These are phyloP conservation scores for Atherinomorus stipes DNA, from an alignment of 2,113 vertebrate genomes.

Conservation along the genomic window DNA sequence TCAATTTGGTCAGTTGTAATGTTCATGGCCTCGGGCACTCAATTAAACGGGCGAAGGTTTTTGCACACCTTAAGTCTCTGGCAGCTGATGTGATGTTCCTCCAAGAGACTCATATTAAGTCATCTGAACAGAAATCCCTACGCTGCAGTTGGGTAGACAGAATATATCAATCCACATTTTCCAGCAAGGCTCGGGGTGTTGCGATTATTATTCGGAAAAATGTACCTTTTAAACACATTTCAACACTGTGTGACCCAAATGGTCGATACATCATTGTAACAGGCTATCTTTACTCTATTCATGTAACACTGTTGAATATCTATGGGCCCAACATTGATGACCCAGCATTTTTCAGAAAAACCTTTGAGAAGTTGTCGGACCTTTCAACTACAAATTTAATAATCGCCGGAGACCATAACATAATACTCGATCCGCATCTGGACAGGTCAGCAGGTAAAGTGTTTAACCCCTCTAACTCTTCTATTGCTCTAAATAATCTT, in stretches of 20 bases:
- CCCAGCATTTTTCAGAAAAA: background rate
- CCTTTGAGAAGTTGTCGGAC: background rate
- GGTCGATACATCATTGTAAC: too few relatives aligned
- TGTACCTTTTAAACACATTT: constrained; percentile 1
- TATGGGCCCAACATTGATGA: constrained; percentile 1
- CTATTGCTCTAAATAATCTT: background rate
- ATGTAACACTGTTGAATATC: background rate
- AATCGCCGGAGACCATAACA: background rate
- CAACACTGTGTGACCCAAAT: background rate
- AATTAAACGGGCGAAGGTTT: background rate
- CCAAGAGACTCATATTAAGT: constrained; percentile 7
- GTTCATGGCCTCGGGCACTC: background rate
- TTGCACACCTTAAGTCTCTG: background rate
- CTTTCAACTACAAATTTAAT: background rate
- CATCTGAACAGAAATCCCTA: background rate
- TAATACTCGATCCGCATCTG: background rate
- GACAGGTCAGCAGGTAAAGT: background rate
- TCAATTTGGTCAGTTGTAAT: constrained; percentile 4
- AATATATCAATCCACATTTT: constrained; percentile 3
- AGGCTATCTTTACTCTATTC: background rate
- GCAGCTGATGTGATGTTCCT: background rate
- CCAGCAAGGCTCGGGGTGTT: too few relatives aligned
- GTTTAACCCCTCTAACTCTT: background rate
- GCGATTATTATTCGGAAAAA: background rate
- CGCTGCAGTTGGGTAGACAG: background rate